A percentile compares a stretch with the other conserved stretches of the same genome.
phyloP scores from a whole-genome alignment of 2,797 vertebrate genomes.

The Ispidina picta region DNA sequence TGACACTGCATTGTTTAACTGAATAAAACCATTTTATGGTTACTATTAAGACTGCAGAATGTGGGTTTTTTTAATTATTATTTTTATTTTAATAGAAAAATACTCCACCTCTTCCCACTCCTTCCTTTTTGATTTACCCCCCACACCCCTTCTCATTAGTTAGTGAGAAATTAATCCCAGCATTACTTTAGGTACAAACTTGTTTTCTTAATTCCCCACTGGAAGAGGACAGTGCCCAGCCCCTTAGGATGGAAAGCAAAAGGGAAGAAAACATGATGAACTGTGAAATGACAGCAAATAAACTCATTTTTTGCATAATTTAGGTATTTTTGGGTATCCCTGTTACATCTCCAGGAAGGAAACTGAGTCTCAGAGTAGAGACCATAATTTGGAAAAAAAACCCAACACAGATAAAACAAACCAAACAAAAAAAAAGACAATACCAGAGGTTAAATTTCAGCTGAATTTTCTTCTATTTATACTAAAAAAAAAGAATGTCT shows the following conservation, averaged over 20 bases:
- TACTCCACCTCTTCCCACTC: not conserved
- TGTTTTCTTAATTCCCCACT: not conserved
- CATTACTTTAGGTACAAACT: not conserved
- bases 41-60: not conserved
- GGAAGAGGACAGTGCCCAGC: not conserved
- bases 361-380: accelerated
- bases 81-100: not conserved
- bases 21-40: not conserved
- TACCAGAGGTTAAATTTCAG: not conserved
- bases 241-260: accelerated
- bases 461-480: not conserved
- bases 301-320: not conserved
- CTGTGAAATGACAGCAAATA: not conserved
- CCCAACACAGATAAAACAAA: too few relatives aligned
- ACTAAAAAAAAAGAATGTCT: not conserved
- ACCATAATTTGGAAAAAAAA: accelerated
- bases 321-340: not conserved
- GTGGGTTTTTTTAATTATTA: not conserved
- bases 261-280: not conserved
- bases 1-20: not conserved
- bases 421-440: not conserved
- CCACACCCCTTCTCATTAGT: not conserved
- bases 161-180: not conserved
- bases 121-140: not conserved
- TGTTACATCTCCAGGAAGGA: not conserved